phyloP scores from a whole-genome alignment of 2,113 vertebrate species.

The Heterotilapia buettikoferi region DNA sequence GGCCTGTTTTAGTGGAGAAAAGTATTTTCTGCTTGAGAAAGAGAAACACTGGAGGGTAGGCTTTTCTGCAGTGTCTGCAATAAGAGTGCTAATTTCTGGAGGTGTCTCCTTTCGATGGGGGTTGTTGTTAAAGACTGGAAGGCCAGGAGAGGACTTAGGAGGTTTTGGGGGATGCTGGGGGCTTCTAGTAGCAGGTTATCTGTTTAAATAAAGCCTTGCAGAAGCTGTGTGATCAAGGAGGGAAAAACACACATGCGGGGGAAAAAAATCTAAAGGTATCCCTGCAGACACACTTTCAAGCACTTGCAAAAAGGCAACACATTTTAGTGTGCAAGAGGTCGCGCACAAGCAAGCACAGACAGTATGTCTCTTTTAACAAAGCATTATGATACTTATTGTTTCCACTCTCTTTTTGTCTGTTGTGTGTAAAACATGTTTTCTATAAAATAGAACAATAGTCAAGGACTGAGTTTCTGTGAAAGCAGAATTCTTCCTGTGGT shows the following conservation, averaged over 20 bases:
- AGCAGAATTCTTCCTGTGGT: conserved; percentile 49
- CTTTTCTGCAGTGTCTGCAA: conserved; percentile 68
- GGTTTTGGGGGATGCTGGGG: conserved; percentile 43
- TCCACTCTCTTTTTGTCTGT: not conserved
- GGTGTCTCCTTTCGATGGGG: conserved; percentile 52
- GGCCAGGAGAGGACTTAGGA: conserved; percentile 38
- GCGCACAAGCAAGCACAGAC: not conserved
- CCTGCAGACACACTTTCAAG: not conserved
- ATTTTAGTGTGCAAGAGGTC: not conserved
- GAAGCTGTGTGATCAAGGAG: conserved; percentile 34
- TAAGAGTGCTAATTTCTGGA: conserved; percentile 60
- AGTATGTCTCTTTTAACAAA: not conserved
- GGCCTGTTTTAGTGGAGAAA: conserved; percentile 44
- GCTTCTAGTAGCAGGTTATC: conserved; percentile 69
- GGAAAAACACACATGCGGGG: conserved; percentile 37
- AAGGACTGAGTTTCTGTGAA: conserved; percentile 2
- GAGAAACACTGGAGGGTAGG: conserved; percentile 50
- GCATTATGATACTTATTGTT: not conserved
- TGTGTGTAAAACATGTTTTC: conserved; percentile 2
- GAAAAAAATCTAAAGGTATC: not conserved
- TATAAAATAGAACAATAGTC: not conserved
- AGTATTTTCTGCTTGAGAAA: conserved; percentile 47
- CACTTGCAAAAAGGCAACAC: not conserved
- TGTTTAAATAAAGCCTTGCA: conserved; percentile 67
- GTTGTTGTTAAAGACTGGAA: conserved; percentile 50